Evolutionary conservation across 2,113 vertebrate genomes (phyloP), one percentile per base, ranked within the genome.

Genomic region (Coracopsis vasa): DNA sequence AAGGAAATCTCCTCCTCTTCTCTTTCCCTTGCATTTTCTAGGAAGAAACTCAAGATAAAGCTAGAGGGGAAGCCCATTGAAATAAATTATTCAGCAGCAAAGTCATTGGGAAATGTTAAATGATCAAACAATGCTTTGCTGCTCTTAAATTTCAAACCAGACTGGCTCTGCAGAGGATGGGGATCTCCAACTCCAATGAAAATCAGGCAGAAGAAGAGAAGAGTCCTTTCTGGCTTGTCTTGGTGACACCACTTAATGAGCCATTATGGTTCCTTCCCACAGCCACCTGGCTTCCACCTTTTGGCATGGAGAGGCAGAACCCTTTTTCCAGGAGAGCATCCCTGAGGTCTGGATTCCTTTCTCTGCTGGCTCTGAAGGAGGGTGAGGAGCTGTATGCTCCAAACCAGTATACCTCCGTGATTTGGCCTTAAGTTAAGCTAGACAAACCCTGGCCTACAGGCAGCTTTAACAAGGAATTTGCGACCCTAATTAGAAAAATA

Each of bases 401-500:
- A 86, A 87, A 83, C 42, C 44, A 16, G 41, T 80, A 87, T 75
- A 81, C 51, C 50, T 84, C 73, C 42, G 29, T 33, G 39, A 89
- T 84, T 80, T 84, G 33, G 29, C 77, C 80, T 89, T 42, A 81
- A 95, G 83, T 95, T 51, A 87, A 61, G 77, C 77, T 91, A 94
- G 93, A 85, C 72, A 81, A 95, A 92, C 33, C 61, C 44, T 89
- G 91, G 86, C 86, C 69, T 27, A 51, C 39, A 80, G 72, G 72
- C 88, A 92, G 88, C 47, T 96, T 70, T 77, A 61, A 90, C 10
- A 2, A 92, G 77, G 67, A 95, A 90, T 79, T 81, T 80, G 67
- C 0, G 0, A 67, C 64, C 61, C 65, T 94, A 93, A 90, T 94
- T 78, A 93, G 72, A 92, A 95, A 95, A 97, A 79, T 45, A 86